Conservation (phyloP, 2,113 vertebrate species). For the Microtus richardsoni region DNA sequence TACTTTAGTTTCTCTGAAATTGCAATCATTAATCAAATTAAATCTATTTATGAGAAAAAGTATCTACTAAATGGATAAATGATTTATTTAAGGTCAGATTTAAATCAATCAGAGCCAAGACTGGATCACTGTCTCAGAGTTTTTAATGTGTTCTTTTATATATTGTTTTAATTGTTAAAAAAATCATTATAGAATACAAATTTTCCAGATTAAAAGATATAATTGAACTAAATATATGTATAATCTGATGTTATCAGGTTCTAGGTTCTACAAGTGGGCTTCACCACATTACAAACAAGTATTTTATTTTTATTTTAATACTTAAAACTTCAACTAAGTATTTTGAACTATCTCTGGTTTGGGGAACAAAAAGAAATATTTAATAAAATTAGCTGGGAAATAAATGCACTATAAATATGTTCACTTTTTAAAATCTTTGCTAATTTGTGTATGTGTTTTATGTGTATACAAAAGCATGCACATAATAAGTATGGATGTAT, state of each 20-base stretch:
- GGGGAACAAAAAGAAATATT: background rate
- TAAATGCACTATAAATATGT: background rate
- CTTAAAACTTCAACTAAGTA: background rate
- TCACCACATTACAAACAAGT: background rate
- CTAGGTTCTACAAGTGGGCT: background rate
- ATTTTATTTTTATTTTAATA: background rate
- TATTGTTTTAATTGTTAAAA: conserved; percentile 51
- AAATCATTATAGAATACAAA: background rate
- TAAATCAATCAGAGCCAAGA: conserved; percentile 42
- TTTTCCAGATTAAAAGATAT: conserved; percentile 21
- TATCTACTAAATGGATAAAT: conserved; percentile 14
- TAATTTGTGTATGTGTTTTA: background rate
- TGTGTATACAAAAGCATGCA: no score
- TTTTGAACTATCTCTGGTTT: background rate
- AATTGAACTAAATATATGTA: background rate
- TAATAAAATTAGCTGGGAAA: background rate
- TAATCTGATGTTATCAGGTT: background rate
- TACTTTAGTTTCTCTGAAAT: conserved; percentile 46
- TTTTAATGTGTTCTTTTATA: background rate
- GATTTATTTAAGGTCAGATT: conserved; percentile 59
- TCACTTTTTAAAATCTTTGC: background rate
- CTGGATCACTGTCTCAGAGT: background rate
- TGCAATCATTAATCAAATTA: conserved; percentile 19
- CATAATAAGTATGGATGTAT: background rate
- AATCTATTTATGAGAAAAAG: conserved; percentile 36